Evolutionary conservation across 2,797 vertebrate genomes (phyloP), one percentile per base, ranked within the genome.

Genomic region (Chloroceryle amazona): DNA sequence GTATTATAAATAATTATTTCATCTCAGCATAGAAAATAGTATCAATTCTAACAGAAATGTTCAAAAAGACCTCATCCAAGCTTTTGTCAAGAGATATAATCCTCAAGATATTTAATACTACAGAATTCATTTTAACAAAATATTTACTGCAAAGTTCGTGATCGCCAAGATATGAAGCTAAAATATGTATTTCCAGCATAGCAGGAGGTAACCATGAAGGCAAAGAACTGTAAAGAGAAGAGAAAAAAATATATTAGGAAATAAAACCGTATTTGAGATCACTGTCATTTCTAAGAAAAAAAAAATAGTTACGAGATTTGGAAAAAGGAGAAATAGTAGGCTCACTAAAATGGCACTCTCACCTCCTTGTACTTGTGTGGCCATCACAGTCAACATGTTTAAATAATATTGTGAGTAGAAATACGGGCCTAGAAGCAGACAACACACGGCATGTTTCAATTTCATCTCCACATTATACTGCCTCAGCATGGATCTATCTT

Each of bases 151-250:
- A 96, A 93, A 93, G 98, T 98, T 93, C 97, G 96, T 94, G 98
- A 98, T 97, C 94, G 98, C 99, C 99, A 99, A 42, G 98, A 98
- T 90, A 96, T 96, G 96, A 99, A 99, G 97, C 98, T 99, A 96
- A 99, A 98, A 92, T 98, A 99, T 0, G 98, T 98, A 96, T 99
- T 99, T 95, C 98, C 98, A 94, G 98, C 98, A 28, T 99, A 99
- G 98, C 98, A 99, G 95, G 98, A 97, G 70, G 99, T 98, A 91
- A 98, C 99, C 96, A 98, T 18, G 8, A 98, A 98, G 96, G 98
- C 98, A 81, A 98, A 98, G 94, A 98, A 98, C 98, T 98, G 96
- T 73, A 68, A 54, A 92, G 86, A 94, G 51, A 96, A 7, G 41
- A 23, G 37, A 49, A 66, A 86, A 63, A 90, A 90, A 74, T 9